Base-by-base conservation (phyloP, 2,888 invertebrate species). In the Mythimna ferrago region DNA sequence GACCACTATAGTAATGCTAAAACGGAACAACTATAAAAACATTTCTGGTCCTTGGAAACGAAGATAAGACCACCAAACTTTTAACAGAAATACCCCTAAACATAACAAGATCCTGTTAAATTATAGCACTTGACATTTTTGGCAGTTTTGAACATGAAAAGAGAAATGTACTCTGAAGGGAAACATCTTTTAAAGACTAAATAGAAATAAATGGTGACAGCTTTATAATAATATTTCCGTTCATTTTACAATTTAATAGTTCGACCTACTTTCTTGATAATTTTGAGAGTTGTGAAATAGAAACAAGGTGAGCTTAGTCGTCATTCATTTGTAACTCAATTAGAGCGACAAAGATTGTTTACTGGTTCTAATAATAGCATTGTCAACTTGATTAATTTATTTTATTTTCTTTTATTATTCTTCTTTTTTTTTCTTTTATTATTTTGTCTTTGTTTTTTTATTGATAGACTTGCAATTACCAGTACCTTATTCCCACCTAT, bases 161-260 rank as follows among this genome's bases (percentile, higher is more conserved):
- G 48, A 44, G 26, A 32, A 72, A 83, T 83, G 69, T 68, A 74
- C 65, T 73, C n/a, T 57, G 44, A 61, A 74, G 41, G 48, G 19
- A 63, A 72, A 78, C 53, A 68, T 69, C 48, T 79, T 78, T 76
- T 56, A 62, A 35, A 67, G 61, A 41, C 53, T 66, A 62, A 68
- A 71, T 16, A 74, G 19, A 64, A 69, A 57, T 32, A 75, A 66
- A 67, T 19, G 21, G 21, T 0, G 54, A 70, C 64, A 67, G 7
- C 1, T 67, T 78, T 51, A 58, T 58, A 66, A 71, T 19, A 26
- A 44, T 51, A 63, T 74, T 71, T 85, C 51, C 62, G 54, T 41
- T 69, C 57, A 51, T 56, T 57, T n/a, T 53, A 75, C 32, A 53
- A 71, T 72, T 71, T 63, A 69, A 66, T 69, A 67, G 64, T 56